Base-by-base conservation (phyloP, 2,113 vertebrate species). In the Ameiurus melas region DNA sequence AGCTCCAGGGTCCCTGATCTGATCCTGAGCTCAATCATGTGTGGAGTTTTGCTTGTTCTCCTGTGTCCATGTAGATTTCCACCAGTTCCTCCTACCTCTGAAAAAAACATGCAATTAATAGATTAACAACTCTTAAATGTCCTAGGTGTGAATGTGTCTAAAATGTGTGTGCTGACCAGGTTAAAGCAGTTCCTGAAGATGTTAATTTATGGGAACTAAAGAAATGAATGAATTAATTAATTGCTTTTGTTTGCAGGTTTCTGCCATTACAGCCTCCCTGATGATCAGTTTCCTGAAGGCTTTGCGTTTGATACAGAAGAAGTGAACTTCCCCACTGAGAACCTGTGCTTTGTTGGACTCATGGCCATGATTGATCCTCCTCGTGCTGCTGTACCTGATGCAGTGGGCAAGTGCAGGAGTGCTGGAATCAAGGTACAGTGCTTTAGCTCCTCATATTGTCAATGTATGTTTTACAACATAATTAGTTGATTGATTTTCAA, bases 361-460 rank as follows among this genome's bases (percentile, higher is more conserved):
- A 99, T 99, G 95, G 96, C 97, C 85, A 97, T 98, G 97, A 98
- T 98, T 0, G 97, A 98, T 90, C 97, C 96, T 4, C 97, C 97
- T 60, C 95, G 96, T 71, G 97, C 96, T 0, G 96, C 97, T 0
- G 96, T 97, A 90, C 97, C 97, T 0, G 97, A 98, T 0, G 98
- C 98, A 0, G 98, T 99, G 0, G 96, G 97, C 83, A 98, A 99
- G 81, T 98, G 98, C 91, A 95, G 97, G 53, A 98, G 97, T 0
- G 97, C 97, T 0, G 97, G 98, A 91, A 99, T 99, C 93, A 99
- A 98, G 96, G 97, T 97, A 86, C 0, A 53, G 83, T 73, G 83
- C 33, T 73, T 57, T 14, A 47, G 27, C 16, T 81, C 4, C 20
- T 78, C 57, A 64, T 16, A 55, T 53, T 70, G 20, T 22, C 14